phyloP scores from a whole-genome alignment of 2,797 vertebrate species.

The Scyliorhinus canicula region DNA sequence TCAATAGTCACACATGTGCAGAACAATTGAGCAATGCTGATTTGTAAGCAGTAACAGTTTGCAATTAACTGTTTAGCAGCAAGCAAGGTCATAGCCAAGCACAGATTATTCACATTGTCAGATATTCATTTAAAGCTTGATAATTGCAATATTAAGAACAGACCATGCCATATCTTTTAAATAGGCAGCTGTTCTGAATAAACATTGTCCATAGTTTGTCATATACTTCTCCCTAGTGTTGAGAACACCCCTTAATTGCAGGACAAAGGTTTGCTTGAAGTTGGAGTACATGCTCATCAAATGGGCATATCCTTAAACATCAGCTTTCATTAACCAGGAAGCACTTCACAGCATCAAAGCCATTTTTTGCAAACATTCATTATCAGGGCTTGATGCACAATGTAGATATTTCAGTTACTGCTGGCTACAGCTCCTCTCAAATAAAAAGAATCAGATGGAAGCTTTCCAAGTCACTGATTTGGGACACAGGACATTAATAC shows the following conservation, averaged over 20 bases:
- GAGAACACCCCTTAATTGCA: background rate
- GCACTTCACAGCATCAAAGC: background rate
- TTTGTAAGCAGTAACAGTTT: background rate
- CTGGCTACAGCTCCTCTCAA: background rate
- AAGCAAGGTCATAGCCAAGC: background rate
- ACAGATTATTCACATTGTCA: background rate
- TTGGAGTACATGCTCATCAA: background rate
- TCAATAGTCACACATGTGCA: background rate
- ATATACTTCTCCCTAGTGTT: background rate
- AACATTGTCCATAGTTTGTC: background rate
- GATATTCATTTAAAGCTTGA: background rate
- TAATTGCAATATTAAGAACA: background rate
- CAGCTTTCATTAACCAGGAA: background rate
- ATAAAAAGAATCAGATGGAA: background rate
- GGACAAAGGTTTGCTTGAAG: background rate
- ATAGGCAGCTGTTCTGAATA: background rate
- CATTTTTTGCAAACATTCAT: background rate
- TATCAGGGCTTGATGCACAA: background rate
- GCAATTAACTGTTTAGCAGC: background rate
- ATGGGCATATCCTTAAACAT: background rate
- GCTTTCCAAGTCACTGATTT: background rate
- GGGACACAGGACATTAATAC: background rate
- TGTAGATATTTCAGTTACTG: background rate
- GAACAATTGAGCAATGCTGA: slow-evolving; percentile 21
- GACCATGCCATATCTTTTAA: background rate